Percentiles rank a stretch among this genome's conserved stretches.
Conservation (phyloP, 1,140 invertebrate genomes). For the Drosophila melanogaster region Release_6_plus_ISO1_MT NC_004354.4:9263001-9263500, state of each 20-base stretch:
- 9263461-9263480: constrained; percentile 7
- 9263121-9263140: background rate
- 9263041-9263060: constrained; percentile 2
- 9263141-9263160: no score
- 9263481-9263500: constrained; percentile 8
- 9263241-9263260: no score
- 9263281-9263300: no score
- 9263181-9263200: no score
- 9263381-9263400: constrained; percentile 5
- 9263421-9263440: constrained; percentile 5
- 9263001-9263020: constrained; percentile 17
- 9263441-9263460: constrained; percentile 15
- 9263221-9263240: no score
- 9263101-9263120: background rate
- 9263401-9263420: constrained; percentile 14
- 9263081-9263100: background rate
- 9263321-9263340: no score
- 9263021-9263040: constrained; percentile 19
- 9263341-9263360: no score
- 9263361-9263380: background rate
- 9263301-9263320: no score
- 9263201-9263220: no score
- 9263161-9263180: no score
- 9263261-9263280: no score
- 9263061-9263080: background rate